Evolutionary conservation across 2,888 invertebrate genomes (phyloP).

Genomic region (Sicus ferrugineus): DNA sequence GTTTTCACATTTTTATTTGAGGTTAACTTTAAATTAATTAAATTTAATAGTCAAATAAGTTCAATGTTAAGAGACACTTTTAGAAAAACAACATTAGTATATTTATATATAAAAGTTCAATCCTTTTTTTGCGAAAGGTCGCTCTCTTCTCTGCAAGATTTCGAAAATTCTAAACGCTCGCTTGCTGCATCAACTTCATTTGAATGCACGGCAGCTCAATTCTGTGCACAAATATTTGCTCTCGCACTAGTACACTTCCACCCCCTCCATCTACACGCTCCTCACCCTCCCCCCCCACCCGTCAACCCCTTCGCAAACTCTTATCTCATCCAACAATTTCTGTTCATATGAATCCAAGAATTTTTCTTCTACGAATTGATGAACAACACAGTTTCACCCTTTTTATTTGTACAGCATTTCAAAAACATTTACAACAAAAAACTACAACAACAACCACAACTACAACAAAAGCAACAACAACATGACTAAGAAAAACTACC

Average conservation of each 20-base stretch:
- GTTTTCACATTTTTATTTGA: too few species aligned
- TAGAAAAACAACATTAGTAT: too few species aligned
- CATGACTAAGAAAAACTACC: background rate
- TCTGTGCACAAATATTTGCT: constrained; percentile 21
- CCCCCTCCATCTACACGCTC: background rate
- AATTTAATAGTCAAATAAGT: too few species aligned
- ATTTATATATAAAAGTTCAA: too few species aligned
- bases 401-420: constrained; percentile 17
- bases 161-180: background rate
- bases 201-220: background rate
- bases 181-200: background rate
- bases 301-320: background rate
- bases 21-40: too few species aligned
- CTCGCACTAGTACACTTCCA: background rate
- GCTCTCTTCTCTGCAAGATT: too few species aligned
- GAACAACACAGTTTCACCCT: background rate
- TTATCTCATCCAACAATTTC: background rate
- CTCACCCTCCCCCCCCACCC: background rate
- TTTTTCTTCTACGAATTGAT: constrained; percentile 12
- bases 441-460: background rate
- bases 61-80: too few species aligned
- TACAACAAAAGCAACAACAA: background rate
- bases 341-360: background rate
- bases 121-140: too few species aligned
- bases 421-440: background rate